A percentile compares a stretch with the other conserved stretches of the same genome.
phyloP scores from a whole-genome alignment of 2,113 vertebrate species.

The Ramphastos sulfuratus region DNA sequence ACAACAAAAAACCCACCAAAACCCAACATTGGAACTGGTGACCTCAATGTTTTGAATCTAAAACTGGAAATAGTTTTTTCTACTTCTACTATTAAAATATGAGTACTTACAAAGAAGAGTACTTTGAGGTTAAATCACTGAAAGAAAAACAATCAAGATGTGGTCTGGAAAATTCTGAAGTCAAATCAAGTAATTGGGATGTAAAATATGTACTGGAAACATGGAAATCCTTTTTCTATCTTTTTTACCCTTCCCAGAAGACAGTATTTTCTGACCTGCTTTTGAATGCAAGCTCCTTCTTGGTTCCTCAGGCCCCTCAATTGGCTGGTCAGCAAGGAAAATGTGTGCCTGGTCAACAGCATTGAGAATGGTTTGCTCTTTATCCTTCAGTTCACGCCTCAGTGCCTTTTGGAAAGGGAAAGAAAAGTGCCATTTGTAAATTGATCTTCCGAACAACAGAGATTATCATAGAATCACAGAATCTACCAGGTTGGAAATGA shows the following conservation, averaged over 20 bases:
- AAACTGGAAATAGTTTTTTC: not conserved
- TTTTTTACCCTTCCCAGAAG: not conserved
- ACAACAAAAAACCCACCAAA: no score
- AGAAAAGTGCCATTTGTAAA: not conserved
- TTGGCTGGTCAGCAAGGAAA: constrained; percentile 95
- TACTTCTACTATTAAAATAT: not conserved
- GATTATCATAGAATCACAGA: no score
- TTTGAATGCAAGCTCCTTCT: constrained; percentile 88
- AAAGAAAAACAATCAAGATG: not conserved
- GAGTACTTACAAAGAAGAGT: not conserved
- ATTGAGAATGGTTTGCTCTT: constrained; percentile 84
- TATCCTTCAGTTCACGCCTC: constrained; percentile 89
- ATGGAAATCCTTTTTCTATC: not conserved
- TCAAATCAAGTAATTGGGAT: not conserved
- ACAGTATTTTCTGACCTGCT: constrained; percentile 77
- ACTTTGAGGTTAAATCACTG: not conserved
- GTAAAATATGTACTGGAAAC: not conserved
- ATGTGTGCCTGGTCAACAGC: constrained; percentile 92
- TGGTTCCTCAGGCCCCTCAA: constrained; percentile 94
- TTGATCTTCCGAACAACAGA: not conserved
- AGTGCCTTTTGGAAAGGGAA: constrained; percentile 78
- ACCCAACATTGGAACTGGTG: not conserved
- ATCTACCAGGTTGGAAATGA: no score
- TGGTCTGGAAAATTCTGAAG: not conserved
- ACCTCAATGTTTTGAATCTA: not conserved